Evolutionary conservation across 1,140 invertebrate genomes (phyloP).

Genomic region (Drosophila parabipectinata): DNA sequence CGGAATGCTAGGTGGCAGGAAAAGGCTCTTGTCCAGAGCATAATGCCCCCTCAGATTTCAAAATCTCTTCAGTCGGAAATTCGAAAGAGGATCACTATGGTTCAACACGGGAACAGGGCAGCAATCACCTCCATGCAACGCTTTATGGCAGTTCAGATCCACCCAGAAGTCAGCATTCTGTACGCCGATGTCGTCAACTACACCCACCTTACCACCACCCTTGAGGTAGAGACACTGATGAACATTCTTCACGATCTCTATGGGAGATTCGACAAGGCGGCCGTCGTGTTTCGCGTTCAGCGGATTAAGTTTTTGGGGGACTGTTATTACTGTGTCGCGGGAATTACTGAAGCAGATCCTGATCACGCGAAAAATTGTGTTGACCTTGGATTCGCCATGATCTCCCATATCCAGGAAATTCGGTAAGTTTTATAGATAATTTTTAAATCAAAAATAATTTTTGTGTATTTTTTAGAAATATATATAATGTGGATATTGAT

Average conservation of each 20-base stretch:
- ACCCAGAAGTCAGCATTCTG: conserved; percentile 95
- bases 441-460: no score
- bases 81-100: conserved; percentile 86
- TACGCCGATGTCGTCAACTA: conserved; percentile 99
- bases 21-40: conserved; percentile 93
- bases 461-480: conserved; percentile 85
- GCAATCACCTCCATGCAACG: conserved; percentile 84
- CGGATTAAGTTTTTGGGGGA: conserved; percentile 96
- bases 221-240: conserved; percentile 92
- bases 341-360: conserved; percentile 89
- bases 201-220: conserved; percentile 92
- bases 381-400: conserved; percentile 94
- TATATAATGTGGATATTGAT: conserved; percentile 91
- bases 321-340: conserved; percentile 96
- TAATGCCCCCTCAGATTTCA: conserved; percentile 93
- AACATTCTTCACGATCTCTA: conserved; percentile 96
- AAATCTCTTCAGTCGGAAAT: conserved; percentile 91
- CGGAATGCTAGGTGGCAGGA: conserved; percentile 93
- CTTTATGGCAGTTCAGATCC: conserved; percentile 92
- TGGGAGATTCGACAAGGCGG: conserved; percentile 95
- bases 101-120: background rate
- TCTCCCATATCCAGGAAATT: conserved; percentile 92
- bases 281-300: conserved; percentile 88
- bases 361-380: conserved; percentile 95
- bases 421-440: conserved; percentile 56